Conservation (phyloP, 2,113 vertebrate genomes). For the Pangasianodon gigas region DNA sequence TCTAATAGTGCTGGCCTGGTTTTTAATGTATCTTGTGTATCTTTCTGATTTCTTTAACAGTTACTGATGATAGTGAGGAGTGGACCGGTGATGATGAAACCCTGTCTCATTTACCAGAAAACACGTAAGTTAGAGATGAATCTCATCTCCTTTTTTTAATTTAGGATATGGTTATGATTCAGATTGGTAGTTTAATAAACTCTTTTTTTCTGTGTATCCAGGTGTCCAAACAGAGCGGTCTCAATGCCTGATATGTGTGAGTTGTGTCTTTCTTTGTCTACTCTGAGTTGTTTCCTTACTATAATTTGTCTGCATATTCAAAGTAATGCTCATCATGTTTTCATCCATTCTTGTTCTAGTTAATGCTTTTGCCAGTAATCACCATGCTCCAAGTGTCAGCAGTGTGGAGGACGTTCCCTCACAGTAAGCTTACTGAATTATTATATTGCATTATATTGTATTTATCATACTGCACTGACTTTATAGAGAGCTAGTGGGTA, state of each 20-base stretch:
- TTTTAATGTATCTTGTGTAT: not conserved
- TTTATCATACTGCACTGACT: not conserved
- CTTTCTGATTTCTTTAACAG: conserved; percentile 58
- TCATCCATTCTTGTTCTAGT: conserved; percentile 49
- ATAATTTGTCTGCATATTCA: too few relatives aligned
- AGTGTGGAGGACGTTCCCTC: conserved; percentile 65
- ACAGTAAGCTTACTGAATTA: conserved; percentile 62
- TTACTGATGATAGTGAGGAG: conserved; percentile 83
- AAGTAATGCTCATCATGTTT: not conserved
- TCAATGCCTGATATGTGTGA: conserved; percentile 68
- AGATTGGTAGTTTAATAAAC: not conserved
- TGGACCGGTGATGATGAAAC: conserved; percentile 80
- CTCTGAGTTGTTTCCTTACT: not conserved
- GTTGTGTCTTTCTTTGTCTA: conserved; percentile 43
- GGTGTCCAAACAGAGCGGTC: conserved; percentile 53
- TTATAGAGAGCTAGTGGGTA: not conserved
- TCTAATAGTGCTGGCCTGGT: not conserved
- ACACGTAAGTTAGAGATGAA: conserved; percentile 61
- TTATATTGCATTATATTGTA: not conserved
- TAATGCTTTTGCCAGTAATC: conserved; percentile 47
- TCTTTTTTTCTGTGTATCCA: conserved; percentile 21
- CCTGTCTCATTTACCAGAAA: conserved; percentile 59
- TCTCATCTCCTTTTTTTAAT: not conserved
- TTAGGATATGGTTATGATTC: not conserved
- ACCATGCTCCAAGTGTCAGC: conserved; percentile 57